Conservation (phyloP, 2,888 invertebrate species). For the Drosophila planitibia region DNA sequence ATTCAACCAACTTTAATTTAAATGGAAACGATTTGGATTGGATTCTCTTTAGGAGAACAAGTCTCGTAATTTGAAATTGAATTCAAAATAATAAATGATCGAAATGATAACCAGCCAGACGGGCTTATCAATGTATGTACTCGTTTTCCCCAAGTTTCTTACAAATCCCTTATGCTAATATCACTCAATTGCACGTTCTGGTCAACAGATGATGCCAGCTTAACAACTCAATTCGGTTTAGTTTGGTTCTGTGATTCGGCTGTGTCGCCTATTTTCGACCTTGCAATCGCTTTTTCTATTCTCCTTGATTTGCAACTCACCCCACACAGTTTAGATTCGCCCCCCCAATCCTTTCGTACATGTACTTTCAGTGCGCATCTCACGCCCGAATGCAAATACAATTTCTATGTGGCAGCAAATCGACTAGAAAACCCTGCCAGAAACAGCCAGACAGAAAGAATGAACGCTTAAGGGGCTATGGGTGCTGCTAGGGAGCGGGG, state of each 20-base stretch:
- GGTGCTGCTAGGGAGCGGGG: not conserved
- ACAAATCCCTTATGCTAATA: not conserved
- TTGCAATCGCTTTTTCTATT: not conserved
- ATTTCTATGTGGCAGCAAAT: conserved; percentile 66
- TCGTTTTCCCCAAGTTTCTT: not conserved
- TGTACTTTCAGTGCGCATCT: not conserved
- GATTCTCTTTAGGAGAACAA: not conserved
- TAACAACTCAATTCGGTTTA: not conserved
- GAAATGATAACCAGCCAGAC: not conserved
- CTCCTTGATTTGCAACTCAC: not conserved
- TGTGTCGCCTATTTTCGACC: not conserved
- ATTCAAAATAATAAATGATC: not conserved
- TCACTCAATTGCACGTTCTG: conserved; percentile 3
- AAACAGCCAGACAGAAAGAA: not conserved
- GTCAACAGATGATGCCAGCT: conserved; percentile 24
- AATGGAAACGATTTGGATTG: not conserved
- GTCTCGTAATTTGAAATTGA: not conserved
- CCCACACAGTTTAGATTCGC: not conserved
- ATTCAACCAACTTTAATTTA: not conserved
- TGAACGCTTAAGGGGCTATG: not conserved
- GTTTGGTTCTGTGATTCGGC: not conserved
- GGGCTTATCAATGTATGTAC: not conserved
- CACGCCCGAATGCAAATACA: conserved; percentile 67
- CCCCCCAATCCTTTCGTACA: not conserved
- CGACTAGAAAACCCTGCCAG: conserved; percentile 61